Evolutionary conservation across 2,797 vertebrate genomes (phyloP).

Genomic region (Perdix hodgsoniae): DNA sequence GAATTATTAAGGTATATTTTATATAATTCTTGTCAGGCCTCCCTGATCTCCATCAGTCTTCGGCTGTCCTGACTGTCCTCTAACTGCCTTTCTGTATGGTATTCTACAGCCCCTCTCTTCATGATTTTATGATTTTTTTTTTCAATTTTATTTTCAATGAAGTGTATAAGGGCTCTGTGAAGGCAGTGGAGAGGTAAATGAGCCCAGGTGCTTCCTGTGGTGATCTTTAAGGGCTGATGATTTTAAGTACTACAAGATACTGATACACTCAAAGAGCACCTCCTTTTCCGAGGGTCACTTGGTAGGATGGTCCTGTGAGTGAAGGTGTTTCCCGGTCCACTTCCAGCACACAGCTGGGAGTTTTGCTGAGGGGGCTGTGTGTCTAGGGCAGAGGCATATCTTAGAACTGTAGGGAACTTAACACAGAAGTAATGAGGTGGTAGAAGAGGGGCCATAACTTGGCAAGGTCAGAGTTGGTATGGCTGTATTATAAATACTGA

Average conservation of each 20-base stretch:
- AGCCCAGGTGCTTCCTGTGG: not conserved
- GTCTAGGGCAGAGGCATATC: not conserved
- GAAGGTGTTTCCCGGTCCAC: not conserved
- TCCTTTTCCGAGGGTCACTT: not conserved
- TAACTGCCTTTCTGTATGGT: not conserved
- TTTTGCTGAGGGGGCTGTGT: rapidly evolving
- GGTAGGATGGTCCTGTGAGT: not conserved
- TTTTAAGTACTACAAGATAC: not conserved
- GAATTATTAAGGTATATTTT: not conserved
- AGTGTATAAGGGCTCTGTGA: rapidly evolving
- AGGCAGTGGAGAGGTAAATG: not conserved
- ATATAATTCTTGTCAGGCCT: not conserved
- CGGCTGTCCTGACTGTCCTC: not conserved
- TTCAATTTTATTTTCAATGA: not conserved
- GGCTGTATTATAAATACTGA: not conserved
- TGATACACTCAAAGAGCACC: rapidly evolving
- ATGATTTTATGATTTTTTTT: not conserved
- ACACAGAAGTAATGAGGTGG: not conserved
- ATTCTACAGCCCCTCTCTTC: not conserved
- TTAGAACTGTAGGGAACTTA: not conserved
- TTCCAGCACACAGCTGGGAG: not conserved
- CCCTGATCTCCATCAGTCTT: not conserved
- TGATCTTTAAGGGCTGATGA: not conserved
- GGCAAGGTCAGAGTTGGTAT: not conserved
- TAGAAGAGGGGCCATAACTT: not conserved